These are phyloP conservation scores for Choristoneura rosaceana DNA, from an alignment of 2,888 invertebrate species.

Conservation along the genomic window DNA sequence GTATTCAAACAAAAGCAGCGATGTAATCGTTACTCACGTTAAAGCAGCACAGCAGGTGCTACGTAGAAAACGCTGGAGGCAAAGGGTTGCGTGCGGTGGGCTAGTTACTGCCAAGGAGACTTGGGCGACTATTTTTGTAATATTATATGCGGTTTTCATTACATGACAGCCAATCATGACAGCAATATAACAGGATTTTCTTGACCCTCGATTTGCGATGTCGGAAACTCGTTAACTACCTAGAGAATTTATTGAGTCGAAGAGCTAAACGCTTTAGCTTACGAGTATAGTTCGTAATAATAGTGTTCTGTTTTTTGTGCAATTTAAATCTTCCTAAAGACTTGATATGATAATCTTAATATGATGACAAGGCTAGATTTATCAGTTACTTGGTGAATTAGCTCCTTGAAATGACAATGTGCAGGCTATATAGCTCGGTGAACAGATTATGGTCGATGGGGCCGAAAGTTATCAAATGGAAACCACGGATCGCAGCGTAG, in stretches of 20 bases:
- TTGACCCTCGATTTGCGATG: constrained; percentile 47
- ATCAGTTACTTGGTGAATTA: no score
- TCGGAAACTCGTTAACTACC: constrained; percentile 44
- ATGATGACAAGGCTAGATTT: no score
- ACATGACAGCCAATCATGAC: constrained; percentile 55
- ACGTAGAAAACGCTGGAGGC: constrained; percentile 71
- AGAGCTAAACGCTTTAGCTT: constrained; percentile 30
- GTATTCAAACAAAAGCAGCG: constrained; percentile 55
- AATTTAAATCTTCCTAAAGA: background rate
- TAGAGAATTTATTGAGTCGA: constrained; percentile 39
- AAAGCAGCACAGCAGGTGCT: constrained; percentile 68
- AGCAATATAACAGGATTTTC: constrained; percentile 54
- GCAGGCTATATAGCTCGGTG: no score
- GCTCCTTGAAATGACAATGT: no score
- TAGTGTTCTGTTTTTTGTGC: constrained; percentile 12
- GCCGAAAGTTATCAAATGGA: no score
- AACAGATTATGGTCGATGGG: no score
- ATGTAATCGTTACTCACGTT: constrained; percentile 58
- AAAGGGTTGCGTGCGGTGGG: constrained; percentile 78
- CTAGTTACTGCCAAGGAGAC: constrained; percentile 76
- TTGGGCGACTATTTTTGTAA: constrained; percentile 73
- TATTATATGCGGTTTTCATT: constrained; percentile 77
- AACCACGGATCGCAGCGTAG: no score
- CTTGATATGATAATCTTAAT: background rate
- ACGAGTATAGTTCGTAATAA: constrained; percentile 30